These are phyloP conservation scores for Lottia gigantea DNA, from an alignment of 2,888 invertebrate genomes.

Conservation along the genomic window DNA sequence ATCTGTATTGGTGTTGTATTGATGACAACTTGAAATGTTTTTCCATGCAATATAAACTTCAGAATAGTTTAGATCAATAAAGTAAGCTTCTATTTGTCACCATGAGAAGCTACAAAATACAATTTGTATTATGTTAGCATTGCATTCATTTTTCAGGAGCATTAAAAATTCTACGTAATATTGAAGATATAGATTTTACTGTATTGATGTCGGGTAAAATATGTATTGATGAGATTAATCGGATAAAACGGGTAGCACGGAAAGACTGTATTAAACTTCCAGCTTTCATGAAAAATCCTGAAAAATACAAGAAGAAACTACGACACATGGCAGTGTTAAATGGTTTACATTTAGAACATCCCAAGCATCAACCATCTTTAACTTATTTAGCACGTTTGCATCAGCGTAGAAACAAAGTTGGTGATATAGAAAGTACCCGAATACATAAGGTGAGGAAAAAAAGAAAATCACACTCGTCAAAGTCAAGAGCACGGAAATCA, in stretches of 20 bases:
- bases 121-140: too few species aligned
- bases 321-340: constrained; percentile 55
- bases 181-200: constrained; percentile 64
- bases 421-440: constrained; percentile 33
- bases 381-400: constrained; percentile 45
- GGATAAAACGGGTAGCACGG: constrained; percentile 59
- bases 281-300: constrained; percentile 61
- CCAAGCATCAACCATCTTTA: constrained; percentile 38
- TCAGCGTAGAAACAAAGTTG: constrained; percentile 40
- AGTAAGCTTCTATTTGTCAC: too few species aligned
- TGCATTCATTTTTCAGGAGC: constrained; percentile 63
- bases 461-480: constrained; percentile 19
- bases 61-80: too few species aligned
- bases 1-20: too few species aligned
- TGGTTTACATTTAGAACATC: constrained; percentile 48
- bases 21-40: too few species aligned
- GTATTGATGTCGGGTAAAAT: constrained; percentile 65
- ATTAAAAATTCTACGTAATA: constrained; percentile 61
- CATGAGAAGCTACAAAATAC: too few species aligned
- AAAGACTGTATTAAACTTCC: constrained; percentile 59
- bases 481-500: too few species aligned
- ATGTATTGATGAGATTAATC: constrained; percentile 57
- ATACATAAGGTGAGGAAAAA: constrained; percentile 42
- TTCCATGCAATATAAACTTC: too few species aligned
- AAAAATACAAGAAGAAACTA: constrained; percentile 52